Base-by-base conservation (phyloP, 2,888 invertebrate species). In the Machimus rusticus region DNA sequence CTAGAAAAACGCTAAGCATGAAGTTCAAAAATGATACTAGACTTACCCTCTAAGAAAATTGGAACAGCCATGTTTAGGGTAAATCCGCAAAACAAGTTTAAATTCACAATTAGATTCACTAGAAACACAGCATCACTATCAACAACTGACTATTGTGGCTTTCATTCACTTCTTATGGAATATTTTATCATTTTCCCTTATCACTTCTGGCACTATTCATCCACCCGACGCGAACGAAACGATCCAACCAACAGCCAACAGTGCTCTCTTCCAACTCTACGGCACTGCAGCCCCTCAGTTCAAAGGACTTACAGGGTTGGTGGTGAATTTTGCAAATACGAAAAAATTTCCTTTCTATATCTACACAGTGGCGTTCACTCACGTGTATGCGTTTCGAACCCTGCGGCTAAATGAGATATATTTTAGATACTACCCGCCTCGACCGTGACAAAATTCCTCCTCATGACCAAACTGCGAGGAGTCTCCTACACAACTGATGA, bases 31-130 rank as follows among this genome's bases (percentile, higher is more conserved):
- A 14, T 31, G n/a, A 16, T n/a, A 28, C n/a, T 31, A 23, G 46
- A 88, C 88, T 88, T 78, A 88, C 88, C 88, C 88, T 88, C 88
- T n/a, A 88, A 84, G 28, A 88, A 87, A 85, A 88, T 87, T 82
- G 88, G 88, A 88, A 88, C 88, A 88, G 88, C 88, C 88, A 88
- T 88, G 81, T 88, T 88, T 88, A 55, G 76, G 37, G 57, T 43
- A 23, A 66, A 79, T 86, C 66, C 86, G 55, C 43, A 86, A 86
- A 66, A 46, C 43, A 16, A 23, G 14, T 85, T 74, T 43, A 84
- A 74, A 43, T 46, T 31, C 31, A 51, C 74, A 85, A 85, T 74
- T 85, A 85, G 85, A n/a, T 31, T 46, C 74, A 74, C 85, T 31
- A 79, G 43, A 85, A 87, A 74, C 66, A 74, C 87, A 46, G 66